Evolutionary conservation across 1,140 invertebrate species (phyloP).

Genomic region (Colletes gigas): DNA sequence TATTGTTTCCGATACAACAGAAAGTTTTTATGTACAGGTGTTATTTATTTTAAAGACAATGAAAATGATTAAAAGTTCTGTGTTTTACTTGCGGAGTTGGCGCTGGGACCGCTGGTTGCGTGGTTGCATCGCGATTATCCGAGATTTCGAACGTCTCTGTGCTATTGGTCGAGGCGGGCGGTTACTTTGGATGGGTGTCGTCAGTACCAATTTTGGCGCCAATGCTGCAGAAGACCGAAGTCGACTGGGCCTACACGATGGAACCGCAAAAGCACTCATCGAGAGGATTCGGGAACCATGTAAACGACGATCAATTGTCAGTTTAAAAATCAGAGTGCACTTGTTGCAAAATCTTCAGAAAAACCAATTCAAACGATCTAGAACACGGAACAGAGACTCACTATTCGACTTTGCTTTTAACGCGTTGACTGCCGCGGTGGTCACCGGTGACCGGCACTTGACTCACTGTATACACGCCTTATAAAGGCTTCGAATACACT

Average conservation of each 20-base stretch:
- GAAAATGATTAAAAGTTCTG: background rate
- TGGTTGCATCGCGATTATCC: conserved; percentile 86
- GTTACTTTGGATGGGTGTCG: conserved; percentile 84
- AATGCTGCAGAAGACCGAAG: conserved; percentile 83
- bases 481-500: too few relatives aligned
- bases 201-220: conserved; percentile 85
- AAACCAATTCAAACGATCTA: too few relatives aligned
- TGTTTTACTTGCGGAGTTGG: conserved; percentile 83
- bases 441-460: too few relatives aligned
- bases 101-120: conserved; percentile 90
- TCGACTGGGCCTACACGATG: conserved; percentile 86
- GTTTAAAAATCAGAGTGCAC: background rate
- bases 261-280: conserved; percentile 85
- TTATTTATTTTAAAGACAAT: too few relatives aligned
- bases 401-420: too few relatives aligned
- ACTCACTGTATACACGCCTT: too few relatives aligned
- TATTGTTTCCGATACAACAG: too few relatives aligned
- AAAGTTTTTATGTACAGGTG: too few relatives aligned
- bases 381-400: too few relatives aligned
- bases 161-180: conserved; percentile 87
- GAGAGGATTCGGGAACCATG: conserved; percentile 83
- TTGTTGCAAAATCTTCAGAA: background rate
- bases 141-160: conserved; percentile 83
- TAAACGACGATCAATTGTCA: conserved; percentile 64
- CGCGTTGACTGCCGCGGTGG: too few relatives aligned